A percentile compares a stretch with the other conserved stretches of the same genome.
phyloP scores from a whole-genome alignment of 2,113 vertebrate genomes.

The Thomomys bottae region DNA sequence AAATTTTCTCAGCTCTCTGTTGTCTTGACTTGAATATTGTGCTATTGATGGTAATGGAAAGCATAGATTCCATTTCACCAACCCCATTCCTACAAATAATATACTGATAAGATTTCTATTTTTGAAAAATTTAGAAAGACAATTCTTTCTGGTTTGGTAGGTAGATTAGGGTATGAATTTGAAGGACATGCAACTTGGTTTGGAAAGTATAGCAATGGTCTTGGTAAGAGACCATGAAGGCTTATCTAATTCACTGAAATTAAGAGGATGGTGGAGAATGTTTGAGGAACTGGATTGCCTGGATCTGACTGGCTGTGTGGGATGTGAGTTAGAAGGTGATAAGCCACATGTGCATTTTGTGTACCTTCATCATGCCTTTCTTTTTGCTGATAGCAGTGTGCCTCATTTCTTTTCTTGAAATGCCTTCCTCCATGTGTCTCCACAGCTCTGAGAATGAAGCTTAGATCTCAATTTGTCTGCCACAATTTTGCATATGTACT shows the following conservation, averaged over 20 bases:
- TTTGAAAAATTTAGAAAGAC: neutral
- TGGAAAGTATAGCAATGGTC: neutral
- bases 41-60: neutral
- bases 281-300: neutral
- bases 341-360: neutral
- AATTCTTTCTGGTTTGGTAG: neutral
- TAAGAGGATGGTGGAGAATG: neutral
- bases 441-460: neutral
- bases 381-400: neutral
- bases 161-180: neutral
- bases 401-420: neutral
- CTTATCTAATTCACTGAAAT: neutral
- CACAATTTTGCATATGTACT: neutral
- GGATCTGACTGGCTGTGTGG: neutral
- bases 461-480: neutral
- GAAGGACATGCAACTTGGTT: neutral
- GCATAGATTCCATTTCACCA: neutral
- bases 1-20: neutral
- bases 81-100: neutral
- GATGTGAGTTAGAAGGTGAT: neutral
- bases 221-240: neutral
- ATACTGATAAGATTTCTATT: neutral
- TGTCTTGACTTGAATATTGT: neutral
- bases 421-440: neutral
- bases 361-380: neutral